Evolutionary conservation across 2,888 invertebrate genomes (phyloP).

Genomic region (Apamea crenata): DNA sequence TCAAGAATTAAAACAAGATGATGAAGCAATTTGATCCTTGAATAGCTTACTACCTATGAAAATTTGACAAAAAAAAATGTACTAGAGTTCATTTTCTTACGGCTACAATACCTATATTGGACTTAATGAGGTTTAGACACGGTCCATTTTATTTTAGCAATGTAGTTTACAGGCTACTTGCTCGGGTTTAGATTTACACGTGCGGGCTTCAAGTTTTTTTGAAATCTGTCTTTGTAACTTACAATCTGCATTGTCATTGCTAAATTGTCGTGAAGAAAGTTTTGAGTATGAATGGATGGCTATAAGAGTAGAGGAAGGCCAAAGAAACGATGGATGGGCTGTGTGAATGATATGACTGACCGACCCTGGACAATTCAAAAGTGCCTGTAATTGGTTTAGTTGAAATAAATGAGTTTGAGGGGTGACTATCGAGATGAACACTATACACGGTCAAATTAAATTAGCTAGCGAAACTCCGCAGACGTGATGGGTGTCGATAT

Average conservation of each 20-base stretch:
- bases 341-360: not conserved
- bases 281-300: not conserved
- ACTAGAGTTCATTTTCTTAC: not conserved
- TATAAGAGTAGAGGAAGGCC: not conserved
- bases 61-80: constrained; percentile 10
- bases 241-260: not conserved
- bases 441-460: not conserved
- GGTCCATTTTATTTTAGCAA: constrained; percentile 1
- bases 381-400: no score
- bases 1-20: not conserved
- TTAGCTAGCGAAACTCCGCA: not conserved
- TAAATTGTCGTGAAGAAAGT: not conserved
- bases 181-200: not conserved
- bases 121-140: accelerated
- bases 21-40: constrained; percentile 1
- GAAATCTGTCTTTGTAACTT: not conserved
- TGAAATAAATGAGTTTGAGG: no score
- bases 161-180: not conserved
- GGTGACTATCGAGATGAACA: not conserved
- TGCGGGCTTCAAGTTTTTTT: constrained; percentile 3
- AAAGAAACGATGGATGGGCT: not conserved
- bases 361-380: no score
- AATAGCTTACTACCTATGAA: constrained; percentile 1
- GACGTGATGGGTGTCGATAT: not conserved
- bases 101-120: not conserved